Conservation (phyloP, 2,113 vertebrate species). For the Pogonocichla stellata region DNA sequence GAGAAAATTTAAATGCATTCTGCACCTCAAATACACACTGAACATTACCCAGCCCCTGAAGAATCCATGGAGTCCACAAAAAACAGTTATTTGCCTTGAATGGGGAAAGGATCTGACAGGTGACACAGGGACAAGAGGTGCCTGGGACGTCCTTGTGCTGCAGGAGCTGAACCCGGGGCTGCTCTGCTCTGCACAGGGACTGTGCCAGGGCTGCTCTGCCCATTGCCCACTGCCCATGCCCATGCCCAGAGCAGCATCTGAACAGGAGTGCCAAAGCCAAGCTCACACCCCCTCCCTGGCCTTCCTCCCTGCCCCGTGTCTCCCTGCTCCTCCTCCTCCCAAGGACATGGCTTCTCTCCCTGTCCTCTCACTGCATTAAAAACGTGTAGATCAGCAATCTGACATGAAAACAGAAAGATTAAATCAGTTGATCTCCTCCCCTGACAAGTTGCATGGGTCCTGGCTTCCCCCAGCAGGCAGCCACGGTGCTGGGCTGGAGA, state of each 20-base stretch:
- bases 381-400: not conserved
- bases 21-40: not conserved
- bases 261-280: not conserved
- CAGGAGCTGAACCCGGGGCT: not conserved
- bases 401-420: not conserved
- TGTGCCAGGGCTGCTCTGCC: not conserved
- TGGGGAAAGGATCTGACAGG: not conserved
- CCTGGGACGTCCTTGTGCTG: not conserved
- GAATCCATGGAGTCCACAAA: not conserved
- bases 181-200: not conserved
- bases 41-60: not conserved
- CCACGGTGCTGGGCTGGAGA: not conserved
- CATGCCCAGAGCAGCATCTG: not conserved
- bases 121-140: not conserved
- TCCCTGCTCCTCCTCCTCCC: not conserved
- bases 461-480: not conserved
- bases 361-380: not conserved
- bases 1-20: not conserved
- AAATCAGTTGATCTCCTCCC: not conserved
- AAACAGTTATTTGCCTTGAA: not conserved
- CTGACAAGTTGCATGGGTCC: conserved; percentile 22
- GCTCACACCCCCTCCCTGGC: rapidly evolving
- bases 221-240: rapidly evolving
- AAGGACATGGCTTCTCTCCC: not conserved
- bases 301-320: not conserved